Conservation (phyloP, 2,888 invertebrate genomes). For the Trilocha varians region DNA sequence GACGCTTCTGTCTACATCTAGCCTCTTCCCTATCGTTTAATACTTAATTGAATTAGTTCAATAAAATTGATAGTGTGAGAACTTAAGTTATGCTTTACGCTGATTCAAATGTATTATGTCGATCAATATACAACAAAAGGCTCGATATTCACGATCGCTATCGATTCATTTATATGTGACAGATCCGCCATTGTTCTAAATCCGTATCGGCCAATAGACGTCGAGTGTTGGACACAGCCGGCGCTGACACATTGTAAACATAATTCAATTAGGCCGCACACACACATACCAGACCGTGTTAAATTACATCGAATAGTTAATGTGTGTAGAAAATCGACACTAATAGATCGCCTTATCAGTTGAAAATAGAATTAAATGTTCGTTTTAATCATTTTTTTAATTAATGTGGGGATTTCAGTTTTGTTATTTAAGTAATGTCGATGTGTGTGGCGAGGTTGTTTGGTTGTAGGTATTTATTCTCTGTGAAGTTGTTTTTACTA, state of each 20-base stretch:
- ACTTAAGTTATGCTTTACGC: not conserved
- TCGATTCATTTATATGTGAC: slow-evolving; percentile 5
- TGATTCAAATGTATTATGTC: not conserved
- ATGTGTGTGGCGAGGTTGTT: no score
- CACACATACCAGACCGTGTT: slow-evolving; percentile 12
- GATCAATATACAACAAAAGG: not conserved
- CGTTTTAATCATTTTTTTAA: no score
- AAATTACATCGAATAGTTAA: slow-evolving; percentile 39
- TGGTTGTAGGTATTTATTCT: no score
- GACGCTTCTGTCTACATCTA: no score
- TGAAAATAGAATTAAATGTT: slow-evolving; percentile 1
- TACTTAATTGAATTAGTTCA: no score
- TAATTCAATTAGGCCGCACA: slow-evolving; percentile 59
- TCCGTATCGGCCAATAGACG: slow-evolving; percentile 41
- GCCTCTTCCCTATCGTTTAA: no score
- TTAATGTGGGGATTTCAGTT: not conserved
- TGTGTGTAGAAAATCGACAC: slow-evolving; percentile 34
- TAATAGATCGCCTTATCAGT: slow-evolving; percentile 44
- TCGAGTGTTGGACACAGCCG: slow-evolving; percentile 17
- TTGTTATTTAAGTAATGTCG: not conserved
- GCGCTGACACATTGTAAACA: slow-evolving; percentile 39
- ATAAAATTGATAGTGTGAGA: no score
- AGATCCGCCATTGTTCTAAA: slow-evolving; percentile 49
- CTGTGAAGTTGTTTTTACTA: no score
- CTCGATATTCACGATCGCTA: not conserved